Percentiles rank a stretch among this genome's conserved stretches.
phyloP scores from a whole-genome alignment of 1,140 invertebrate species.

The Drosophila seguyi region DNA sequence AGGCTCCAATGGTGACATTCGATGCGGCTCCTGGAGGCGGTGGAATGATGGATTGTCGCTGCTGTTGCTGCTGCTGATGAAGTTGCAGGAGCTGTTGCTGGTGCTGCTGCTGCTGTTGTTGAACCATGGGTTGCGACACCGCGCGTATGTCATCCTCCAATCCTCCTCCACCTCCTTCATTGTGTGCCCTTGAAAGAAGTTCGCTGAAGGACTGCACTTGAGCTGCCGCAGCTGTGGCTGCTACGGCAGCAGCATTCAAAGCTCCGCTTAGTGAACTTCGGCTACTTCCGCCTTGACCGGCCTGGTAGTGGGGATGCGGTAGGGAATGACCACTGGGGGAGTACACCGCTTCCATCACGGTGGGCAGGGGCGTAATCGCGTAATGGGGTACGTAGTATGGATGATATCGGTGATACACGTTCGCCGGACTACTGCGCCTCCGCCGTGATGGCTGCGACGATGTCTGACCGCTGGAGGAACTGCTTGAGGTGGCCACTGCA shows the following conservation, averaged over 20 bases:
- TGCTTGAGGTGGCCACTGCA: conserved; percentile 14
- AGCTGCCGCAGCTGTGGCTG: conserved; percentile 68
- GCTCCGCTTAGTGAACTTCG: conserved; percentile 69
- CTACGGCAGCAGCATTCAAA: conserved; percentile 69
- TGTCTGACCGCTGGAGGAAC: conserved; percentile 3
- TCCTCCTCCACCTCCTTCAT: background rate
- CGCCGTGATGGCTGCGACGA: conserved; percentile 27
- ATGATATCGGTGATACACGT: conserved; percentile 65
- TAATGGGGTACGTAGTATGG: conserved; percentile 70
- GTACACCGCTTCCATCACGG: conserved; percentile 48
- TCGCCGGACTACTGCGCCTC: conserved; percentile 53
- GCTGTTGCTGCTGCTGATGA: conserved; percentile 21
- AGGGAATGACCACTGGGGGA: conserved; percentile 9
- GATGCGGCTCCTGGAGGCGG: conserved; percentile 52
- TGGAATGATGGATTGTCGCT: conserved; percentile 28
- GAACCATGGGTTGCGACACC: conserved; percentile 24
- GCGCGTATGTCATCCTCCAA: conserved; percentile 8
- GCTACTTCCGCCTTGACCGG: conserved; percentile 63
- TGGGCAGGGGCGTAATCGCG: conserved; percentile 57
- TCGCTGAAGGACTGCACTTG: conserved; percentile 71
- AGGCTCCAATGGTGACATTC: conserved; percentile 54
- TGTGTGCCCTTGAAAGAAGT: conserved; percentile 50
- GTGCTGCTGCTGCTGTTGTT: conserved; percentile 17
- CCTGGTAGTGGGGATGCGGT: conserved; percentile 21
- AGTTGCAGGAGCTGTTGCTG: conserved; percentile 12